phyloP scores from a whole-genome alignment of 2,797 vertebrate species.

The Fringilla coelebs region DNA sequence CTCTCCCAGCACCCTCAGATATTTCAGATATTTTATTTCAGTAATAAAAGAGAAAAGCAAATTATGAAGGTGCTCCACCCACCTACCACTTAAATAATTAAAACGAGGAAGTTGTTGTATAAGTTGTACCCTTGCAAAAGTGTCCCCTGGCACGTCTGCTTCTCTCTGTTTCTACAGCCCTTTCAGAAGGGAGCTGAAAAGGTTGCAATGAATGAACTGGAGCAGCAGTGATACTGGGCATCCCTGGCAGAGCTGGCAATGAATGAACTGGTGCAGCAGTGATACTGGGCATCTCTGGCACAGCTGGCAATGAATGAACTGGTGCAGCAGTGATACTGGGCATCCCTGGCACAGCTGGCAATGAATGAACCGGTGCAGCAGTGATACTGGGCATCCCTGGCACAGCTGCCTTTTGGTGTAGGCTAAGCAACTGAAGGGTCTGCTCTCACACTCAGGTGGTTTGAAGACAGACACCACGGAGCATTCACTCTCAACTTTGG shows the following conservation, averaged over 20 bases:
- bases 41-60: slow-evolving; percentile 13
- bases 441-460: not conserved
- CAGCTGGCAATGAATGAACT: not conserved
- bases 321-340: not conserved
- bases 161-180: not conserved
- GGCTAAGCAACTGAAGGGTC: not conserved
- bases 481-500: not conserved
- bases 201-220: not conserved
- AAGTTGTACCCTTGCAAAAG: not conserved
- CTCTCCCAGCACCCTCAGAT: not conserved
- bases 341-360: fast-evolving
- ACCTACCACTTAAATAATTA: not conserved
- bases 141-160: not conserved
- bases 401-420: not conserved
- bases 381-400: fast-evolving
- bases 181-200: not conserved
- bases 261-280: not conserved
- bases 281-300: fast-evolving
- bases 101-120: not conserved
- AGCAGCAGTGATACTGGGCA: fast-evolving
- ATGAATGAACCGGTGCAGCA: not conserved
- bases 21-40: slow-evolving; percentile 8
- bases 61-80: not conserved
- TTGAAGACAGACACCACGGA: not conserved
- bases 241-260: not conserved